Conservation (phyloP, 2,888 invertebrate genomes). For the Cactoblastis cactorum region DNA sequence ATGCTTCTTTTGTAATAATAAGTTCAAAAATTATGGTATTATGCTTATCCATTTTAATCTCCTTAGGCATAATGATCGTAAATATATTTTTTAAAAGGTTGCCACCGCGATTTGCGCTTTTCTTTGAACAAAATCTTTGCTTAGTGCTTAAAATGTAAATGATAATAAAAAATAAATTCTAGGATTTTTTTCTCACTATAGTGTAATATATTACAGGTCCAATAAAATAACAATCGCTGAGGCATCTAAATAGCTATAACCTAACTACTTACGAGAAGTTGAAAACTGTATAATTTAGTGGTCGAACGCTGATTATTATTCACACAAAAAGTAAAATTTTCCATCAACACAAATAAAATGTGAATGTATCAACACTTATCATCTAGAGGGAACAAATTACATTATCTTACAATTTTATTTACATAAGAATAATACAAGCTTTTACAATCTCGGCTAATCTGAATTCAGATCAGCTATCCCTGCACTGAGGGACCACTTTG, state of each 20-base stretch:
- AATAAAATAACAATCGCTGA: constrained; percentile 39
- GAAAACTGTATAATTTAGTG: constrained; percentile 21
- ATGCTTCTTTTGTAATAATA: background rate
- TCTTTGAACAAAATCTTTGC: constrained; percentile 47
- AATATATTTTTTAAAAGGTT: background rate
- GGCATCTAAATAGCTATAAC: constrained; percentile 44
- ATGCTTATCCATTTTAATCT: background rate
- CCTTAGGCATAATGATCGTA: background rate
- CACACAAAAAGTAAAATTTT: constrained; percentile 29
- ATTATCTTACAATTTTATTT: constrained; percentile 51
- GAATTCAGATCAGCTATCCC: constrained; percentile 17
- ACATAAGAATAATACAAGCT: constrained; percentile 38
- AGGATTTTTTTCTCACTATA: constrained; percentile 39
- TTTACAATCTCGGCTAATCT: constrained; percentile 21
- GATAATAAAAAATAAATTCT: constrained; percentile 40
- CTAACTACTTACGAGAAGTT: constrained; percentile 31
- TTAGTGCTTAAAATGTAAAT: constrained; percentile 31
- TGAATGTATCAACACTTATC: constrained; percentile 63
- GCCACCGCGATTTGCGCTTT: constrained; percentile 25
- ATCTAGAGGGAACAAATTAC: constrained; percentile 44
- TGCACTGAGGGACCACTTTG: constrained; percentile 17
- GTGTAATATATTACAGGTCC: constrained; percentile 47
- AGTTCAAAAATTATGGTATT: background rate
- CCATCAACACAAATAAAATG: constrained; percentile 63
- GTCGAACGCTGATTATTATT: constrained; percentile 28